Conservation (phyloP, 2,888 invertebrate genomes). For the Nowickia ferox region DNA sequence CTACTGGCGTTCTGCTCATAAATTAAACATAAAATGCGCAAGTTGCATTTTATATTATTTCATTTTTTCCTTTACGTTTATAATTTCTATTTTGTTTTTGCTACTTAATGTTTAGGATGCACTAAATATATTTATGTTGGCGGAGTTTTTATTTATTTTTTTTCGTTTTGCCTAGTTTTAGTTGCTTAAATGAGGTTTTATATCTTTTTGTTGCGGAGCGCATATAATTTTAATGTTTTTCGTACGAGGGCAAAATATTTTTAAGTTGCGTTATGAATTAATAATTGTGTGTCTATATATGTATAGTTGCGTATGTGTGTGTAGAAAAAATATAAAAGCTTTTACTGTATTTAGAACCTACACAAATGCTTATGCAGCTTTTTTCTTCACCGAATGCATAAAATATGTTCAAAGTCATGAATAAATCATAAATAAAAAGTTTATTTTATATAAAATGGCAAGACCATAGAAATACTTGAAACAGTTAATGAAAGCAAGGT, state of each 20-base stretch:
- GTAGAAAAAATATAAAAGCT: slow-evolving; percentile 35
- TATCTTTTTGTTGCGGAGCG: slow-evolving; percentile 27
- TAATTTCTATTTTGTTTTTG: slow-evolving; percentile 19
- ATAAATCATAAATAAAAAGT: slow-evolving; percentile 53
- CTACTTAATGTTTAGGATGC: slow-evolving; percentile 57
- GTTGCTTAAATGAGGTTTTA: slow-evolving; percentile 28
- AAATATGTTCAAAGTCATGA: slow-evolving; percentile 46
- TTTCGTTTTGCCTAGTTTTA: slow-evolving; percentile 11
- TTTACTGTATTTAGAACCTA: slow-evolving; percentile 20
- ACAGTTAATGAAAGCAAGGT: slow-evolving; percentile 38
- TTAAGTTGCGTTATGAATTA: slow-evolving; percentile 68
- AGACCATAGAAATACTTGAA: slow-evolving; percentile 14
- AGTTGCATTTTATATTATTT: slow-evolving; percentile 66
- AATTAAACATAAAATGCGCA: slow-evolving; percentile 71
- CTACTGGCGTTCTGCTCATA: slow-evolving; percentile 67
- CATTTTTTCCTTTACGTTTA: slow-evolving; percentile 7
- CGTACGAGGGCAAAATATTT: slow-evolving; percentile 61
- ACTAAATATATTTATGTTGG: slow-evolving; percentile 51
- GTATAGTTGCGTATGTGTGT: slow-evolving; percentile 51
- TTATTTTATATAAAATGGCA: slow-evolving; percentile 38
- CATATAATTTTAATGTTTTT: slow-evolving; percentile 62
- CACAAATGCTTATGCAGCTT: slow-evolving; percentile 5
- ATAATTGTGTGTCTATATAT: slow-evolving; percentile 62
- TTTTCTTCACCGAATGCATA: slow-evolving; percentile 23
- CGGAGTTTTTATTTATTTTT: slow-evolving; percentile 3